Evolutionary conservation across 2,797 vertebrate species (phyloP).

Genomic region (Ctenochaetus hawaiiensis): DNA sequence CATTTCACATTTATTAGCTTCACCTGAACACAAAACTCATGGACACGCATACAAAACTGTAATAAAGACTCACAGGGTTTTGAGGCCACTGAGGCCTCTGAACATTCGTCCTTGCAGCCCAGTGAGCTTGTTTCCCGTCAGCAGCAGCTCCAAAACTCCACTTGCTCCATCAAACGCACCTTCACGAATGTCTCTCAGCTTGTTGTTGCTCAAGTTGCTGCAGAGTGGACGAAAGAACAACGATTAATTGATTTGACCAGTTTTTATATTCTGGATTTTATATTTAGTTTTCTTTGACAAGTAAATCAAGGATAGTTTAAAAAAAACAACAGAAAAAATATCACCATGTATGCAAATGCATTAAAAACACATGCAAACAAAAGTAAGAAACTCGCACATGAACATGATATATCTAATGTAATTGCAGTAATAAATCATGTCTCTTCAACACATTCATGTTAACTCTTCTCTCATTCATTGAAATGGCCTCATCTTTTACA

Average conservation of each 20-base stretch:
- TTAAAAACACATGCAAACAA: slow-evolving; percentile 1
- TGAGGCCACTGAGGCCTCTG: slow-evolving; percentile 90
- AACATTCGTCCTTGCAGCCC: slow-evolving; percentile 92
- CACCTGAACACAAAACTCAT: not conserved
- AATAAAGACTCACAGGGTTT: slow-evolving; percentile 90
- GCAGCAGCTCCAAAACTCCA: slow-evolving; percentile 91
- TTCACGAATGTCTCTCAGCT: slow-evolving; percentile 94
- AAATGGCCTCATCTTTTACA: slow-evolving; percentile 48
- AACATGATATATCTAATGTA: slow-evolving; percentile 14
- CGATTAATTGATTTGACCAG: not conserved
- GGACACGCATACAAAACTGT: not conserved
- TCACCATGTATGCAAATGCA: accelerated
- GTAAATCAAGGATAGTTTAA: no score
- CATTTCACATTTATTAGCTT: not conserved
- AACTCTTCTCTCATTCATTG: slow-evolving; percentile 53
- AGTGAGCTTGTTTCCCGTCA: slow-evolving; percentile 95
- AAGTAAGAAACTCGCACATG: not conserved
- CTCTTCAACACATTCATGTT: slow-evolving; percentile 48
- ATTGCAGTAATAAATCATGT: slow-evolving; percentile 66
- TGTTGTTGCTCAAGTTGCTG: slow-evolving; percentile 97
- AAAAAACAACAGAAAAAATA: not conserved
- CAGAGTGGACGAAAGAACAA: slow-evolving; percentile 30
- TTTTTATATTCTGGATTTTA: not conserved
- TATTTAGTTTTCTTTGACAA: no score
- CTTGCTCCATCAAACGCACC: slow-evolving; percentile 91